Base-by-base conservation (phyloP, 2,113 vertebrate species). In the Zosterops lateralis region DNA sequence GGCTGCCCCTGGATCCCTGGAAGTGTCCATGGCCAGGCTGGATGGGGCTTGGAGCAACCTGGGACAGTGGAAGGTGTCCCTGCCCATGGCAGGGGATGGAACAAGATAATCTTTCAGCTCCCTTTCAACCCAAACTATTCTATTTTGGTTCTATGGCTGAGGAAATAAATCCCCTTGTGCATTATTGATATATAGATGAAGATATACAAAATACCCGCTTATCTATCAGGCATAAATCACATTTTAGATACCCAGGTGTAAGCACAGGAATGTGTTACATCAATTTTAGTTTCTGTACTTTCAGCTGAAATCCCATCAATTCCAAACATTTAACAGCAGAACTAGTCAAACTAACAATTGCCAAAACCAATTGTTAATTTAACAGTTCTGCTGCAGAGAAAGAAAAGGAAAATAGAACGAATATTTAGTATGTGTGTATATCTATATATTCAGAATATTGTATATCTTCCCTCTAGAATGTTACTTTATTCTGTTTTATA, bases 1-100 rank as follows among this genome's bases (percentile, higher is more conserved):
- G 40, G 40, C 34, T 68, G 53, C 11, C n/a, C 14, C 20, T 57
- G 32, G 20, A 21, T 17, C 38, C 38, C 70, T 89, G 19, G 2
- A 17, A 31, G 11, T 42, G 47, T 1, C 24, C 70, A 12, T 22
- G 47, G 20, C 17, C 25, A 31, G 29, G 17, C 0, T 68, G 44
- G 66, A 50, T 0, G 1, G 34, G 14, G 17, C 25, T 72, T 58
- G 54, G 54, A 62, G 71, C 25, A 31, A 0, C 14, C 40, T 36
- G 47, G 54, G 25, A 0, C 2, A 3, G 17, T 3, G 54, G 56
- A 10, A 68, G 8, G 0, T 75, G 24, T 61, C 17, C 17, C 61
- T 61, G 29, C 29, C 32, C 40, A 31, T 17, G 32, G 45, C 21
- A 70, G 12, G 28, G 29, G 26, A 0, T 47, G 32, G 38, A 4